Evolutionary conservation across 2,113 vertebrate genomes (phyloP).

Genomic region (Ploceus nigricollis): DNA sequence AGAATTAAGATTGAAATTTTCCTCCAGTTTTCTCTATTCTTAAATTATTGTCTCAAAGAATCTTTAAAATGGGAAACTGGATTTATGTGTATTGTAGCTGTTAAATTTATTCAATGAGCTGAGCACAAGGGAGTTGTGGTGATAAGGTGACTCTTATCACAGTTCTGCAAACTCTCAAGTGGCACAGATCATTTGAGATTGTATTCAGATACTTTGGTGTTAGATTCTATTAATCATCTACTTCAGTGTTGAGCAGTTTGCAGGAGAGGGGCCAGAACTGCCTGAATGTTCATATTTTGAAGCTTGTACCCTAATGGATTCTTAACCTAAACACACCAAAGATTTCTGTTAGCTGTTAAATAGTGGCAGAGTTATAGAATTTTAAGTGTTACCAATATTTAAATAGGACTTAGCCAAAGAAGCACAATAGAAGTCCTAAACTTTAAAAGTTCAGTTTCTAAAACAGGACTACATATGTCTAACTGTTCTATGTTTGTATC

Average conservation of each 20-base stretch:
- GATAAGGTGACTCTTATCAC: background rate
- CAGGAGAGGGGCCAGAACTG: slow-evolving; percentile 45
- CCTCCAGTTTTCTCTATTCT: background rate
- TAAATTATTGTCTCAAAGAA: slow-evolving; percentile 2
- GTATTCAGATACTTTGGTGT: background rate
- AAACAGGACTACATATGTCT: slow-evolving; percentile 50
- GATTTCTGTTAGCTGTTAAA: slow-evolving; percentile 72
- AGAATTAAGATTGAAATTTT: background rate
- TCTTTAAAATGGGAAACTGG: background rate
- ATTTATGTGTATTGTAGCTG: background rate
- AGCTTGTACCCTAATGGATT: slow-evolving; percentile 55
- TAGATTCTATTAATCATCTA: background rate
- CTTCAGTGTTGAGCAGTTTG: background rate
- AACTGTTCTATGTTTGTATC: slow-evolving; percentile 69
- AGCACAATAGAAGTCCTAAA: slow-evolving; percentile 75
- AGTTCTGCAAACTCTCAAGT: background rate
- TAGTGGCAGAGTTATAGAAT: slow-evolving; percentile 56
- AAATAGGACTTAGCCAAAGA: slow-evolving; percentile 77
- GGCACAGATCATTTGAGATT: background rate
- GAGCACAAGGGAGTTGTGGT: background rate
- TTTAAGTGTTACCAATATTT: slow-evolving; percentile 62
- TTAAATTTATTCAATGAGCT: background rate
- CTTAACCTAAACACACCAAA: slow-evolving; percentile 75
- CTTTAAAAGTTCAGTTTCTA: slow-evolving; percentile 57
- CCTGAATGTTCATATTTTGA: slow-evolving; percentile 63